Evolutionary conservation across 2,888 invertebrate genomes (phyloP).

Genomic region (Pammene fasciana): DNA sequence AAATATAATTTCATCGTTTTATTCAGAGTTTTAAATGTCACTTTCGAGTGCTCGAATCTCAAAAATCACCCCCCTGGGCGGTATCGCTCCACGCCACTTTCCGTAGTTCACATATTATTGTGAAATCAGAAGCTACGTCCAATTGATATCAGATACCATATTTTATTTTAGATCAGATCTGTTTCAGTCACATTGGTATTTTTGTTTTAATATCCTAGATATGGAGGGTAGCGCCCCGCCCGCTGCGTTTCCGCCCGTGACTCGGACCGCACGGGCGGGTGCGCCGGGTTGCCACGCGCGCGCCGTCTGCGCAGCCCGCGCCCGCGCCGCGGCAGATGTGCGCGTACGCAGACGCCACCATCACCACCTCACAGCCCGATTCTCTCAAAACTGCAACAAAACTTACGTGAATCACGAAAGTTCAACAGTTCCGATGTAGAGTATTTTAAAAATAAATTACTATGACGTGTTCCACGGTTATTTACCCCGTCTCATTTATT

Average conservation of each 20-base stretch:
- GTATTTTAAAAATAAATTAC: constrained; percentile 40
- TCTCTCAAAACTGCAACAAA: constrained; percentile 39
- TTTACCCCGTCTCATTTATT: constrained; percentile 41
- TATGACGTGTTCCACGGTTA: constrained; percentile 40
- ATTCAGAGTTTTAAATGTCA: too few relatives aligned
- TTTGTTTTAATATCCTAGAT: not conserved
- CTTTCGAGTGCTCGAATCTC: too few relatives aligned
- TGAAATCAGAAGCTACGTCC: too few relatives aligned
- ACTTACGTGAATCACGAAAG: constrained; percentile 18
- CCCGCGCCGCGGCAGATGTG: constrained; percentile 68
- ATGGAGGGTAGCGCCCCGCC: not conserved
- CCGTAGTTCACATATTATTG: too few relatives aligned
- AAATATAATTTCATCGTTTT: too few relatives aligned
- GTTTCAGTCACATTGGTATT: not conserved
- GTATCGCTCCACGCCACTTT: too few relatives aligned
- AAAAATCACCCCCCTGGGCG: too few relatives aligned
- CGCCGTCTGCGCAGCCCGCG: constrained; percentile 47
- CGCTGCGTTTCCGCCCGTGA: constrained; percentile 30
- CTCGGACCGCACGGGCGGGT: constrained; percentile 44
- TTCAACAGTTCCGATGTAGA: constrained; percentile 31
- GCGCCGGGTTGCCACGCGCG: constrained; percentile 49
- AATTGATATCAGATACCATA: too few relatives aligned
- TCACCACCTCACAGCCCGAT: constrained; percentile 47
- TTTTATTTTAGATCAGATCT: too few relatives aligned
- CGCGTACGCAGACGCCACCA: constrained; percentile 57